Evolutionary conservation across 2,888 invertebrate species (phyloP).

Genomic region (Drosophila pseudotalamancana): DNA sequence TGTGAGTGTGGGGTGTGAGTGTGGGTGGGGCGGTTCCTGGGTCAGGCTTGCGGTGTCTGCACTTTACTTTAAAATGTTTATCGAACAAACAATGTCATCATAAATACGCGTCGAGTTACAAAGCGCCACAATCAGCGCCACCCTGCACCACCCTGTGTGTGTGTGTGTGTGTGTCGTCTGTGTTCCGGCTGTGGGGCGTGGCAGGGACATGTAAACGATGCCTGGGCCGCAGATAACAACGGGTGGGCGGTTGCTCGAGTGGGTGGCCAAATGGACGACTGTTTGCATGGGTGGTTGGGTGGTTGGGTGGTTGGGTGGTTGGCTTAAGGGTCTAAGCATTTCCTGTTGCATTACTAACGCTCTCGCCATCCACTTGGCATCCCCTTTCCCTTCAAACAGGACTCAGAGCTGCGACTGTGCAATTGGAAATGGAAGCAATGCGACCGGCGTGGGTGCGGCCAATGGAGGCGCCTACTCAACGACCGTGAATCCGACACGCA

Average conservation of each 20-base stretch:
- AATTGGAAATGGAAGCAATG: conserved; percentile 77
- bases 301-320: conserved; percentile 12
- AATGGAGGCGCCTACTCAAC: conserved; percentile 78
- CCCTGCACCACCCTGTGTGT: conserved; percentile 1
- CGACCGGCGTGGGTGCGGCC: conserved; percentile 45
- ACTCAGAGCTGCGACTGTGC: conserved; percentile 84
- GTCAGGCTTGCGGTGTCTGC: conserved; percentile 19
- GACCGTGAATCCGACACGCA: conserved; percentile 82
- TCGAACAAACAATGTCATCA: conserved; percentile 81
- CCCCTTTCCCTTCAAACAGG: conserved; percentile 57
- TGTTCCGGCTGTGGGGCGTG: conserved; percentile 43
- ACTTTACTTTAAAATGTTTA: conserved; percentile 73
- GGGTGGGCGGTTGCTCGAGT: not conserved
- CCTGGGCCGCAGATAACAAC: conserved; percentile 54
- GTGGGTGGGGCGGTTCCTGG: not conserved
- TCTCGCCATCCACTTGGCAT: not conserved
- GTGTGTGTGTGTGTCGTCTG: conserved; percentile 15
- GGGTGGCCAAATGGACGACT: conserved; percentile 1
- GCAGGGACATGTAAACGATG: conserved; percentile 58
- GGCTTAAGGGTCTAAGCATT: conserved; percentile 42
- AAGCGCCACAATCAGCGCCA: not conserved
- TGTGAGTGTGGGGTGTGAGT: not conserved
- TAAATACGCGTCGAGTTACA: conserved; percentile 65
- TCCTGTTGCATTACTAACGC: conserved; percentile 52
- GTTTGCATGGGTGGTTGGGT: conserved; percentile 1